Percentiles rank a stretch among this genome's conserved stretches.
These are phyloP conservation scores for Pica pica DNA, from an alignment of 2,113 vertebrate genomes.

Conservation along the genomic window DNA sequence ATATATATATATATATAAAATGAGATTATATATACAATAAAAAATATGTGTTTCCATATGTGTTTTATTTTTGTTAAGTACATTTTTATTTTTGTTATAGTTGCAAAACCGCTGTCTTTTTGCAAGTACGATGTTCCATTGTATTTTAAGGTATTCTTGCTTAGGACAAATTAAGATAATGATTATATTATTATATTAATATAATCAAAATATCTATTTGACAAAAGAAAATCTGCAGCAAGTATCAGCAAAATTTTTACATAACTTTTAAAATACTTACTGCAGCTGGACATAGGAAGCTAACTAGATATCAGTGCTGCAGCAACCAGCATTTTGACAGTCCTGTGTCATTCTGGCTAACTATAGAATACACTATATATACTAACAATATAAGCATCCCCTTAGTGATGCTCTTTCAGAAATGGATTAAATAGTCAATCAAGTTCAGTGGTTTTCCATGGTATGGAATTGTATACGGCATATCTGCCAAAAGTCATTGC, in stretches of 20 bases:
- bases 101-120: not conserved
- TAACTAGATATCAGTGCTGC: not conserved
- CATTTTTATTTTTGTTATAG: not conserved
- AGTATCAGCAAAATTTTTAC: not conserved
- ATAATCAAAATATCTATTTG: not conserved
- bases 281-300: not conserved
- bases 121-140: not conserved
- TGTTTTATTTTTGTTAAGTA: not conserved
- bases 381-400: not conserved
- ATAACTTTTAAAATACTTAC: conserved; percentile 21
- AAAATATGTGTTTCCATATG: not conserved
- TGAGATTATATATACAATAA: not conserved
- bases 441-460: conserved; percentile 28
- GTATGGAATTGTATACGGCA: conserved; percentile 30
- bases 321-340: conserved; percentile 34
- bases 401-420: conserved; percentile 30
- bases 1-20: not conserved
- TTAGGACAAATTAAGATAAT: not conserved
- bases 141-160: not conserved
- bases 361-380: not conserved
- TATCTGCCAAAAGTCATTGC: conserved; percentile 65
- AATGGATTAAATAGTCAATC: conserved; percentile 65
- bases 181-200: not conserved
- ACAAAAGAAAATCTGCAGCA: not conserved
- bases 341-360: conserved; percentile 37